Conservation (phyloP, 2,113 vertebrate genomes). For the Cranoglanis bouderius region DNA sequence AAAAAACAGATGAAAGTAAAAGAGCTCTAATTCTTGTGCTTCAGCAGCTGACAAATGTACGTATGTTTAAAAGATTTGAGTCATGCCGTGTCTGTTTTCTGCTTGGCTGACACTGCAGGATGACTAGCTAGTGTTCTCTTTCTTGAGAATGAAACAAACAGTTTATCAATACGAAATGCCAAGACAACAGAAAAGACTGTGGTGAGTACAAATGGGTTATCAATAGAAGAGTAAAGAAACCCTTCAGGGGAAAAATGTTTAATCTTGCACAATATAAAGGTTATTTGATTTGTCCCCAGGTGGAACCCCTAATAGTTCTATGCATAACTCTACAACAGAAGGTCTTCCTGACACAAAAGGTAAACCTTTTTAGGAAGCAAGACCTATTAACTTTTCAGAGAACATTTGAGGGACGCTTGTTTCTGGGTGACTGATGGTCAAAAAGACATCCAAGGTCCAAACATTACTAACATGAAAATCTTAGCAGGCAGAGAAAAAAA, state of each 20-base stretch:
- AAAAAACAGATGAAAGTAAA: constrained; percentile 8
- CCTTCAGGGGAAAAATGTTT: background rate
- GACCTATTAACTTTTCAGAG: background rate
- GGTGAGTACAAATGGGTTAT: background rate
- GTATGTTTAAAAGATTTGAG: background rate
- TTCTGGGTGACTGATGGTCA: background rate
- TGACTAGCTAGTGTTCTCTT: background rate
- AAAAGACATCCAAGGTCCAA: background rate
- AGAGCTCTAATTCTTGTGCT: background rate
- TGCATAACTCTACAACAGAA: background rate
- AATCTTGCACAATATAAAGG: background rate
- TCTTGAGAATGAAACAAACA: background rate
- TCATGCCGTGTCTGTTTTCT: background rate
- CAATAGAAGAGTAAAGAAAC: background rate
- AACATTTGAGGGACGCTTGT: no score
- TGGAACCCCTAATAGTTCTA: background rate
- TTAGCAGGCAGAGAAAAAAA: background rate
- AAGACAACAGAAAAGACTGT: background rate
- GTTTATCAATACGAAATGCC: background rate
- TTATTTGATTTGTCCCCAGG: background rate
- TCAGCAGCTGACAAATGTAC: constrained; percentile 9
- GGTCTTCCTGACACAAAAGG: background rate
- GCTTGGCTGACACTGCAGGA: background rate
- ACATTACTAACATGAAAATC: background rate
- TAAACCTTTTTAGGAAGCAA: background rate